A percentile compares a stretch with the other conserved stretches of the same genome.
These are phyloP conservation scores for Kradibia gibbosae DNA, from an alignment of 1,140 invertebrate genomes.

Conservation along the genomic window DNA sequence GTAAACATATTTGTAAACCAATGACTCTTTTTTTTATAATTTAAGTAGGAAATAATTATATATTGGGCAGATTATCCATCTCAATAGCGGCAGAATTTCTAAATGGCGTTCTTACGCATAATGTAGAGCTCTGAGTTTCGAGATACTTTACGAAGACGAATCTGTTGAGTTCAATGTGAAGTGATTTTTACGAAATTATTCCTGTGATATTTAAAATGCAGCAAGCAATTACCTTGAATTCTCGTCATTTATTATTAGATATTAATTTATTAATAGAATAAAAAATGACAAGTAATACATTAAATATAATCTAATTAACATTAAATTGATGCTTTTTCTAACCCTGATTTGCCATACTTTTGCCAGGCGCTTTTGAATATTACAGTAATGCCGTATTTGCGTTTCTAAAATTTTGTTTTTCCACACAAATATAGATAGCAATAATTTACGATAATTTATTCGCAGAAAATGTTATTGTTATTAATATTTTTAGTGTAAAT, in stretches of 20 bases:
- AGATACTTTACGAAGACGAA: not conserved
- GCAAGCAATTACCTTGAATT: slow-evolving; percentile 45
- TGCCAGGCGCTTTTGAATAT: slow-evolving; percentile 46
- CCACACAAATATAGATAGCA: slow-evolving; percentile 23
- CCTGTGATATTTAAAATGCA: slow-evolving; percentile 48
- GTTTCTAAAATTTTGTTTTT: not conserved
- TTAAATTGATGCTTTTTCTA: slow-evolving; percentile 44
- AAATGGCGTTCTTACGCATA: not conserved
- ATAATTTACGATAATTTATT: slow-evolving; percentile 31
- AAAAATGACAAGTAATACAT: slow-evolving; percentile 53
- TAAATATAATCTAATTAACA: slow-evolving; percentile 52
- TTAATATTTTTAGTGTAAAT: slow-evolving; percentile 29
- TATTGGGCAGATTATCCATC: not conserved
- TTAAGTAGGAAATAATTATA: slow-evolving; percentile 1
- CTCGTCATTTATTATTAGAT: slow-evolving; percentile 50
- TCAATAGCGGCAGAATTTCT: not conserved
- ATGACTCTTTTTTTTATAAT: not conserved
- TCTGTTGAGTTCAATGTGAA: slow-evolving; percentile 21
- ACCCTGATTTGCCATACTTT: slow-evolving; percentile 52
- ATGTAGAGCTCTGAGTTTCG: not conserved
- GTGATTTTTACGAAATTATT: slow-evolving; percentile 46
- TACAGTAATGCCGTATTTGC: slow-evolving; percentile 41
- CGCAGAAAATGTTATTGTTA: slow-evolving; percentile 38
- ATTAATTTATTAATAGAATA: slow-evolving; percentile 53
- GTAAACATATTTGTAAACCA: slow-evolving; percentile 10